phyloP scores from a whole-genome alignment of 2,797 vertebrate species.

The Anableps anableps region DNA sequence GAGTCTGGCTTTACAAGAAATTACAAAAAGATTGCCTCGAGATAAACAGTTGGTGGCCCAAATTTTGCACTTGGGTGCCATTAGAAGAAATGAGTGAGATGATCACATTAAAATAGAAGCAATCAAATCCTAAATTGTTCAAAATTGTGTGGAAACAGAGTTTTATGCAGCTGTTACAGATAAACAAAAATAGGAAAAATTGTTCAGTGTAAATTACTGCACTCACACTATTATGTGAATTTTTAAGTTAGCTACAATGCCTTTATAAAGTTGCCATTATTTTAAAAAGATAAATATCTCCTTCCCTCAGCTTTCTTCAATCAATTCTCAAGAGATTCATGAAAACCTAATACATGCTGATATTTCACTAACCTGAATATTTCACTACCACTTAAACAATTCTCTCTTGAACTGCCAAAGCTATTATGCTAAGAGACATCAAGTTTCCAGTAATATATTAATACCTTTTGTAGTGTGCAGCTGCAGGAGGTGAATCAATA shows the following conservation, averaged over 20 bases:
- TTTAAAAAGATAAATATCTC: neutral
- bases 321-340: constrained; percentile 4
- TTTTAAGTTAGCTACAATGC: neutral
- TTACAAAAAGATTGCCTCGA: constrained; percentile 1
- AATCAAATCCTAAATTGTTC: neutral
- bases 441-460: constrained; percentile 21
- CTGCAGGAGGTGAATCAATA: constrained; percentile 44
- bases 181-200: neutral
- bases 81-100: neutral
- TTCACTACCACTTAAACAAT: constrained; percentile 10
- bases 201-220: neutral
- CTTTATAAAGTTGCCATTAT: neutral
- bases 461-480: constrained; percentile 31
- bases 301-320: neutral
- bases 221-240: neutral
- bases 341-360: neutral
- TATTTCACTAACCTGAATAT: constrained; percentile 13
- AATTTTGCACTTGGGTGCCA: neutral
- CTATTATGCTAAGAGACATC: constrained; percentile 12
- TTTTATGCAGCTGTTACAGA: neutral
- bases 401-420: constrained; percentile 30
- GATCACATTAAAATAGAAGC: constrained; percentile 1
- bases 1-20: constrained; percentile 7
- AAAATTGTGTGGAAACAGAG: neutral
- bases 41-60: constrained; percentile 8